Evolutionary conservation across 1,140 invertebrate species (phyloP).

Genomic region (Drosophila prosaltans): DNA sequence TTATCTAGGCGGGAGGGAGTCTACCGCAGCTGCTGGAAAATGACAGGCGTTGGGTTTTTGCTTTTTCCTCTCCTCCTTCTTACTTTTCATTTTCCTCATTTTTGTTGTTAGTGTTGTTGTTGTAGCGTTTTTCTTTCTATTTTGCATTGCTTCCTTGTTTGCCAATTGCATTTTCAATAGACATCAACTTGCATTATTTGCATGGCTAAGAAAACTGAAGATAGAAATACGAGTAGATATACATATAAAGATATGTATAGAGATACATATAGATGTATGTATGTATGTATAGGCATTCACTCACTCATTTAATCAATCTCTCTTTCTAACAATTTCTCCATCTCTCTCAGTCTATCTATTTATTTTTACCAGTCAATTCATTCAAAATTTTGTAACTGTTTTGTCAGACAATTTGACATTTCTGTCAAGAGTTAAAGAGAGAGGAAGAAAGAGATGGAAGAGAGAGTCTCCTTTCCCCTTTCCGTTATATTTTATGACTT

Average conservation of each 20-base stretch:
- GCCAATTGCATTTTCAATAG: conserved; percentile 68
- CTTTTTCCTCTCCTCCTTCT: conserved; percentile 16
- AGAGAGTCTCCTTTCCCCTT: neutral
- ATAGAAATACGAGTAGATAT: conserved; percentile 20
- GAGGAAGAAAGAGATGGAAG: no score
- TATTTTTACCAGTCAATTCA: conserved; percentile 24
- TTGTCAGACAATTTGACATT: conserved; percentile 65
- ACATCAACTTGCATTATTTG: conserved; percentile 54
- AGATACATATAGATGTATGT: no score
- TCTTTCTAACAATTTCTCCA: neutral
- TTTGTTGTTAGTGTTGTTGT: neutral
- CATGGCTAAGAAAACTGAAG: conserved; percentile 33
- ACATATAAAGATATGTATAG: no score
- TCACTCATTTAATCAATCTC: conserved; percentile 41
- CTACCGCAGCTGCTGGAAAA: conserved; percentile 31
- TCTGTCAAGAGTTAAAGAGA: conserved; percentile 37
- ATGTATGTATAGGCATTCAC: conserved; percentile 19
- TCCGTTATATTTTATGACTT: conserved; percentile 11
- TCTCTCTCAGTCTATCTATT: neutral
- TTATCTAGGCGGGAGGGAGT: conserved; percentile 29
- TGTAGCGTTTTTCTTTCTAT: neutral
- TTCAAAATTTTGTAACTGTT: conserved; percentile 60
- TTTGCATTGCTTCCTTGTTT: conserved; percentile 64
- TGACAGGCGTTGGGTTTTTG: no score
- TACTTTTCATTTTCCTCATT: conserved; percentile 47